These are phyloP conservation scores for Apamea anceps DNA, from an alignment of 2,888 invertebrate species.

Conservation along the genomic window DNA sequence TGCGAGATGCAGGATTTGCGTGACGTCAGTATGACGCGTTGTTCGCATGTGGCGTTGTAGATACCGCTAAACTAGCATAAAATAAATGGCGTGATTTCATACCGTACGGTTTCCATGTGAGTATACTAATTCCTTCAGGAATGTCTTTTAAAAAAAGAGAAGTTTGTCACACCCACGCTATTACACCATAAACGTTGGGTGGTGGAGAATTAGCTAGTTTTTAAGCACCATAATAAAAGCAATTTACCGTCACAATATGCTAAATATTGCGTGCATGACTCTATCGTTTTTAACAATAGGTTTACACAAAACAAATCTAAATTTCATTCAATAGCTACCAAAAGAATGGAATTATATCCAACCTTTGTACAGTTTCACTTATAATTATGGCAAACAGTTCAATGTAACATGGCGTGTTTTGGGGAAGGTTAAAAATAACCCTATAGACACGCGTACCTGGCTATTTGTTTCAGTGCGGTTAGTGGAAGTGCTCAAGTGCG, in stretches of 20 bases:
- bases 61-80: not conserved
- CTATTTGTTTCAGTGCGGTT: too few species aligned
- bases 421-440: slow-evolving; percentile 53
- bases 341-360: slow-evolving; percentile 56
- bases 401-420: slow-evolving; percentile 62
- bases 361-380: slow-evolving; percentile 57
- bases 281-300: slow-evolving; percentile 59
- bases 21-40: too few species aligned
- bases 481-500: too few species aligned
- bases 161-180: slow-evolving; percentile 51
- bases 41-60: too few species aligned
- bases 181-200: slow-evolving; percentile 51
- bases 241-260: slow-evolving; percentile 66
- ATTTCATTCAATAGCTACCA: slow-evolving; percentile 62
- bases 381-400: slow-evolving; percentile 70
- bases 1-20: too few species aligned
- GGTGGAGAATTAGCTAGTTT: slow-evolving; percentile 58
- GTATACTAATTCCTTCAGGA: slow-evolving; percentile 31
- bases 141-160: slow-evolving; percentile 37
- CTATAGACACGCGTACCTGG: slow-evolving; percentile 46
- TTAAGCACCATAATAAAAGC: slow-evolving; percentile 62
- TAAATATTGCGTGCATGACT: slow-evolving; percentile 69
- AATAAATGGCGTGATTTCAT: slow-evolving; percentile 38
- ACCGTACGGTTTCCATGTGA: slow-evolving; percentile 18
- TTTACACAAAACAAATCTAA: slow-evolving; percentile 60